A percentile compares a stretch with the other conserved stretches of the same genome.
Evolutionary conservation across 2,113 vertebrate species (phyloP).

Genomic region (Oplegnathus fasciatus): DNA sequence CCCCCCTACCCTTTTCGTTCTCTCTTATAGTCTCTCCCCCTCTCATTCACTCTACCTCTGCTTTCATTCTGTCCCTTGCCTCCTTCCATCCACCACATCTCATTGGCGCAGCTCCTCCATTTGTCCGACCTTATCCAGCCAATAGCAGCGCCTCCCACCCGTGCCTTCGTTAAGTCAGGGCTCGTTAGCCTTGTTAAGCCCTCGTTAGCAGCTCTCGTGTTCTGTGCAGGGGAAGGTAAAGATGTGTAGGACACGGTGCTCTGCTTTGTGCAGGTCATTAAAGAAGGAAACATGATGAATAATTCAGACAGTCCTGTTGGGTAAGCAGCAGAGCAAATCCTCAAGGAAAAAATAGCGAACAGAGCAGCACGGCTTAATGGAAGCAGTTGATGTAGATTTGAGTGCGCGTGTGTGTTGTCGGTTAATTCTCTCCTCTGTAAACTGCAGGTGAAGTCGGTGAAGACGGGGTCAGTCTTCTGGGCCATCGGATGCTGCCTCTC

Average conservation of each 20-base stretch:
- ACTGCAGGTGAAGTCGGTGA: constrained; percentile 94
- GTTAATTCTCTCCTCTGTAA: constrained; percentile 13
- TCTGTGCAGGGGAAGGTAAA: background rate
- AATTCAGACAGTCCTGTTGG: constrained; percentile 31
- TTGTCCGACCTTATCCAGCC: background rate
- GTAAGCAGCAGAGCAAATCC: constrained; percentile 8
- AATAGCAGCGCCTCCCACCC: background rate
- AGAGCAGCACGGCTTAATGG: constrained; percentile 3
- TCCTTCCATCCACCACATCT: constrained; percentile 3
- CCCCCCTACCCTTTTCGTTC: background rate
- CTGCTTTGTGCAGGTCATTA: constrained; percentile 47
- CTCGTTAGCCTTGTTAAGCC: constrained; percentile 39
- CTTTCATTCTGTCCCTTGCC: background rate
- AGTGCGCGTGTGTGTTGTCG: background rate
- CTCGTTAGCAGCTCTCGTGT: constrained; percentile 28
- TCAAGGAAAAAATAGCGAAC: background rate
- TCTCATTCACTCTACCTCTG: background rate
- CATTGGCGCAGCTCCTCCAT: constrained; percentile 16
- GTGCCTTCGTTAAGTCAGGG: constrained; percentile 26
- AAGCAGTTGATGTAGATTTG: constrained; percentile 6
- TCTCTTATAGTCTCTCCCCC: background rate
- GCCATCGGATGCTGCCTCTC: constrained; percentile 96
- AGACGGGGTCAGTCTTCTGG: constrained; percentile 98
- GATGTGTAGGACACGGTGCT: constrained; percentile 5
- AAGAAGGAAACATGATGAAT: constrained; percentile 43